These are phyloP conservation scores for Coregonus ussuriensis DNA, from an alignment of 2,797 vertebrate genomes.

Conservation along the genomic window DNA sequence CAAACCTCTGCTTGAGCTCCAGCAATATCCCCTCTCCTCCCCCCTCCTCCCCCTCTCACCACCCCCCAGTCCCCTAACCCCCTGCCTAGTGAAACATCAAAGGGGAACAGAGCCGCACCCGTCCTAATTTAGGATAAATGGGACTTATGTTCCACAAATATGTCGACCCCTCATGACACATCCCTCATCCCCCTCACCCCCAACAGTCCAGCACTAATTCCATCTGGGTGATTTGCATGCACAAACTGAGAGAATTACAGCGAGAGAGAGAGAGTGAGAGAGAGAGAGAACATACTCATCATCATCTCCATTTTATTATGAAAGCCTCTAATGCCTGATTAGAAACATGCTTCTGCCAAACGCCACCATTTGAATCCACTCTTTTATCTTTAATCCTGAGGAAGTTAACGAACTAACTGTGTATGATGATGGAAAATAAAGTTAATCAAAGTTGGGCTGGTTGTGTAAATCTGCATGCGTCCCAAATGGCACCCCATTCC, in stretches of 20 bases:
- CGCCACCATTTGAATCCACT: slow-evolving; percentile 54
- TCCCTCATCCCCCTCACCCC: slow-evolving; percentile 60
- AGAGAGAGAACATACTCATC: slow-evolving; percentile 42
- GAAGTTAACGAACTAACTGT: slow-evolving; percentile 26
- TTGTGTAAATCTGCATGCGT: background rate
- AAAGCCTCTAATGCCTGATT: slow-evolving; percentile 51
- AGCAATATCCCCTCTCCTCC: slow-evolving; percentile 38
- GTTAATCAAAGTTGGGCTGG: slow-evolving; percentile 14
- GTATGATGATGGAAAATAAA: slow-evolving; percentile 17
- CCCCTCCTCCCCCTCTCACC: slow-evolving; percentile 3
- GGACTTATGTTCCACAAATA: slow-evolving; percentile 75
- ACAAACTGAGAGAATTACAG: slow-evolving; percentile 60
- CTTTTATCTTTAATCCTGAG: slow-evolving; percentile 69
- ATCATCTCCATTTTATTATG: slow-evolving; percentile 51
- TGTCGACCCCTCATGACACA: slow-evolving; percentile 62
- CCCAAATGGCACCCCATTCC: background rate
- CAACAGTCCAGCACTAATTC: slow-evolving; percentile 65
- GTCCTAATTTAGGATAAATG: slow-evolving; percentile 77
- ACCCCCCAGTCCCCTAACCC: slow-evolving; percentile 21
- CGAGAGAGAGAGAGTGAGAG: slow-evolving; percentile 27
- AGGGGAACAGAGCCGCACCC: slow-evolving; percentile 60
- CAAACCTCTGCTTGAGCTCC: slow-evolving; percentile 68
- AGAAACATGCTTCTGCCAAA: slow-evolving; percentile 35
- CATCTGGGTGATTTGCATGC: slow-evolving; percentile 72
- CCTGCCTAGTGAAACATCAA: slow-evolving; percentile 72